Conservation (phyloP, 23 tunicate genomes). For the Clavelina lepadiformis region DNA sequence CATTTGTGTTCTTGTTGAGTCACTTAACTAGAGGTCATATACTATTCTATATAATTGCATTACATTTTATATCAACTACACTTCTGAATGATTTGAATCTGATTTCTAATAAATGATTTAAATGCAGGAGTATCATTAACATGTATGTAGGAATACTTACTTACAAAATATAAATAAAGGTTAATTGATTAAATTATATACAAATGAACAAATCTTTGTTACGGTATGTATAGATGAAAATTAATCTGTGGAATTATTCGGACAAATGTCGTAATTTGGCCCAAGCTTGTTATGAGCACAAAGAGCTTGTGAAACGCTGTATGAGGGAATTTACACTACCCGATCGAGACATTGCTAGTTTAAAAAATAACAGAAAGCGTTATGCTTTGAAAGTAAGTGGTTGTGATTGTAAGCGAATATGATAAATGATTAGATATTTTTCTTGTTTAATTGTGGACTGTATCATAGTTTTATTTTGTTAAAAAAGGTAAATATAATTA, state of each 20-base stretch:
- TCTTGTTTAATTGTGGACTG: neutral
- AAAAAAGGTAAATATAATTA: neutral
- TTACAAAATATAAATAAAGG: too few species aligned
- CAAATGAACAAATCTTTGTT: too few species aligned
- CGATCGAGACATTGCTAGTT: neutral
- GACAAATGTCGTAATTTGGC: neutral
- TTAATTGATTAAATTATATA: too few species aligned
- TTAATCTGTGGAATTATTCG: neutral
- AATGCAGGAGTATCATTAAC: too few species aligned
- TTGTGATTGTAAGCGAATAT: neutral
- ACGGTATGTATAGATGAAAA: neutral
- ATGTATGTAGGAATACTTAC: too few species aligned
- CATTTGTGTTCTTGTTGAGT: too few species aligned
- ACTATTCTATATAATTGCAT: too few species aligned
- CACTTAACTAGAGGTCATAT: too few species aligned
- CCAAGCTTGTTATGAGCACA: neutral
- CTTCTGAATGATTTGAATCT: too few species aligned
- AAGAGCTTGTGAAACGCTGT: neutral
- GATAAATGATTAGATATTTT: neutral
- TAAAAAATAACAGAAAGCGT: neutral
- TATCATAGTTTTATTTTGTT: neutral
- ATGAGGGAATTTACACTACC: neutral
- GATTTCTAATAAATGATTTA: too few species aligned
- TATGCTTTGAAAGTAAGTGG: neutral
- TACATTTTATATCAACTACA: too few species aligned